phyloP scores from a whole-genome alignment of 2,888 invertebrate species.

The Eristalis pertinax region DNA sequence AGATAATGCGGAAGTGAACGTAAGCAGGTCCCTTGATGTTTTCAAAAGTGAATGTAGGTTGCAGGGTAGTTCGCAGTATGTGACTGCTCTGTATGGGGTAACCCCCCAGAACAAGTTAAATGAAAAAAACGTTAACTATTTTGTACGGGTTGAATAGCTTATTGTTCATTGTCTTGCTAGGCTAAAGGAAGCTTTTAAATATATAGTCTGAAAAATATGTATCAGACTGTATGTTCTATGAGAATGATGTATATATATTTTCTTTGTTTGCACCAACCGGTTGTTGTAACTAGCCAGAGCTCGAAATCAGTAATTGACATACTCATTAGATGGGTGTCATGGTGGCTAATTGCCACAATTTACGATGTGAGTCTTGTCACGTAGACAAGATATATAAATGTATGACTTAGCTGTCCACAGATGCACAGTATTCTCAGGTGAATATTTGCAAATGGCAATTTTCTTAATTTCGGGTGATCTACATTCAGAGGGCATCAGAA shows the following conservation, averaged over 20 bases:
- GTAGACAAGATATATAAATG: not conserved
- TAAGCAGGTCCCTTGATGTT: slow-evolving; percentile 18
- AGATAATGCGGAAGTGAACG: slow-evolving; percentile 41
- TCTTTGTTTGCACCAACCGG: not conserved
- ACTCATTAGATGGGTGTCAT: not conserved
- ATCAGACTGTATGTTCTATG: not conserved
- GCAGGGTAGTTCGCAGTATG: not conserved
- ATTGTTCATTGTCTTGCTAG: not conserved
- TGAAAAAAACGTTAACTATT: not conserved
- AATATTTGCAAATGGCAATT: no score
- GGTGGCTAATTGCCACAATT: not conserved
- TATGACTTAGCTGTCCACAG: not conserved
- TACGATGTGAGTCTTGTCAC: not conserved
- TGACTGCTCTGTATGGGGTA: not conserved
- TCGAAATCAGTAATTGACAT: not conserved
- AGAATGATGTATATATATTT: not conserved
- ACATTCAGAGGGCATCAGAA: no score
- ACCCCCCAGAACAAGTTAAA: not conserved
- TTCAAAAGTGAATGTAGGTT: not conserved
- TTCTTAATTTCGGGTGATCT: no score
- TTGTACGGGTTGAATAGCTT: not conserved
- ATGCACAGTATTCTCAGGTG: not conserved
- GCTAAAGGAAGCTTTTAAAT: not conserved
- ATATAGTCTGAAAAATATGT: not conserved
- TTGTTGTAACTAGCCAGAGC: not conserved